Evolutionary conservation across 2,113 vertebrate genomes (phyloP).

Genomic region (Nanorana parkeri): DNA sequence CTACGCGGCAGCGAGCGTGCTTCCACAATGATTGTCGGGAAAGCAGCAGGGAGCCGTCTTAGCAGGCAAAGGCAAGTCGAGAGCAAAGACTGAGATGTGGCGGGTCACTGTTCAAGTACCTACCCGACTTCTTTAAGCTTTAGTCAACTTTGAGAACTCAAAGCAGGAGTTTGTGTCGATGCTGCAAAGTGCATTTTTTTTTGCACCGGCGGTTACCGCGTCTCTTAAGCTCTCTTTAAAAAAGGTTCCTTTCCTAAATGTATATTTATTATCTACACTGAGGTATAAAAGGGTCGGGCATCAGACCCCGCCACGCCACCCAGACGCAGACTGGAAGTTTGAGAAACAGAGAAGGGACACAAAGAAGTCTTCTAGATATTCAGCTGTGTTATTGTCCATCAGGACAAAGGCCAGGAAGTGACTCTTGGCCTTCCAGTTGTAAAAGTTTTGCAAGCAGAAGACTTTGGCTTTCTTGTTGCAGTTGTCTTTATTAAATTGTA

Average conservation of each 20-base stretch:
- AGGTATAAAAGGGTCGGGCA: neutral
- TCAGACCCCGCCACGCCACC: neutral
- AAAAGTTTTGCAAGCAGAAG: neutral
- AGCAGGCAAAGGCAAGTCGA: constrained; percentile 59
- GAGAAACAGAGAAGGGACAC: neutral
- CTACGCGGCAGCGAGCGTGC: constrained; percentile 58
- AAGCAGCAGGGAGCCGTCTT: constrained; percentile 65
- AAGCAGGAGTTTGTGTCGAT: constrained; percentile 28
- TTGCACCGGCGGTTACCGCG: constrained; percentile 62
- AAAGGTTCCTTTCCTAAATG: neutral
- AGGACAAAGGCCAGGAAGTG: constrained; percentile 7
- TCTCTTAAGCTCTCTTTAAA: neutral
- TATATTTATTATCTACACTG: constrained; percentile 1
- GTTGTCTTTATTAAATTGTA: no score
- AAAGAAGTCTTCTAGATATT: neutral
- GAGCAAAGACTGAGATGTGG: constrained; percentile 61
- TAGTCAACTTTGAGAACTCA: constrained; percentile 63
- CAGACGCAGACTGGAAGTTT: neutral
- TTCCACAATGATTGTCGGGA: constrained; percentile 59
- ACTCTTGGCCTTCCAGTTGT: neutral
- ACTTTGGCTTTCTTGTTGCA: neutral
- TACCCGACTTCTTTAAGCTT: constrained; percentile 63
- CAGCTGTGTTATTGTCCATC: neutral
- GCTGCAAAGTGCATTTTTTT: constrained; percentile 59
- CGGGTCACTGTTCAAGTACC: constrained; percentile 58